Evolutionary conservation across 2,888 invertebrate genomes (phyloP).

Genomic region (Lasioglossum villosulum): DNA sequence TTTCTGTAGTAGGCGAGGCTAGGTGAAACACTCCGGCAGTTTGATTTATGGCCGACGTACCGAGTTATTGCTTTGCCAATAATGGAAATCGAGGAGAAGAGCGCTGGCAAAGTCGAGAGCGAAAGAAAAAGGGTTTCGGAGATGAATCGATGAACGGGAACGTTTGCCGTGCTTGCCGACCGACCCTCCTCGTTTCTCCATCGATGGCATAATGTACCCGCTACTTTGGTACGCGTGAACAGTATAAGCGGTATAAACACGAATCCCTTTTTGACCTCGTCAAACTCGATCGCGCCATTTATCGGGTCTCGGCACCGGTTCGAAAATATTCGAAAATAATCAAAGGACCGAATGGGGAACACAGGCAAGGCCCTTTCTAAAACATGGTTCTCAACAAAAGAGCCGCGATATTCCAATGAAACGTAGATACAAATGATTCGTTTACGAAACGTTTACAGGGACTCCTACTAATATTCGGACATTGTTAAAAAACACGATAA

Average conservation of each 20-base stretch:
- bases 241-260: background rate
- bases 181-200: conserved; percentile 49
- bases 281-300: background rate
- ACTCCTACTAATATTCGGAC: too few relatives aligned
- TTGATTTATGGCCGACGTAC: conserved; percentile 83
- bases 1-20: conserved; percentile 67
- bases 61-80: conserved; percentile 84
- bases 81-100: conserved; percentile 77
- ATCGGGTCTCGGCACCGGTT: background rate
- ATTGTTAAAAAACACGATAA: too few relatives aligned
- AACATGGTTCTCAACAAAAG: background rate
- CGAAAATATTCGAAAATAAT: background rate
- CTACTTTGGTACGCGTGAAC: conserved; percentile 1
- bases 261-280: background rate
- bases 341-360: background rate
- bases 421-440: too few relatives aligned
- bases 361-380: background rate
- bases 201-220: conserved; percentile 40
- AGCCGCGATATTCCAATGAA: background rate
- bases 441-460: too few relatives aligned
- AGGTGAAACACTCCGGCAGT: conserved; percentile 77
- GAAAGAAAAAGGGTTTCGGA: conserved; percentile 70
- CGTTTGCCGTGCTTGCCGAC: conserved; percentile 46
- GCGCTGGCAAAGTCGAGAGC: conserved; percentile 69
- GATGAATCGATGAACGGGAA: conserved; percentile 80